Conservation (phyloP, 2,797 vertebrate genomes). For the Lepus townsendii region DNA sequence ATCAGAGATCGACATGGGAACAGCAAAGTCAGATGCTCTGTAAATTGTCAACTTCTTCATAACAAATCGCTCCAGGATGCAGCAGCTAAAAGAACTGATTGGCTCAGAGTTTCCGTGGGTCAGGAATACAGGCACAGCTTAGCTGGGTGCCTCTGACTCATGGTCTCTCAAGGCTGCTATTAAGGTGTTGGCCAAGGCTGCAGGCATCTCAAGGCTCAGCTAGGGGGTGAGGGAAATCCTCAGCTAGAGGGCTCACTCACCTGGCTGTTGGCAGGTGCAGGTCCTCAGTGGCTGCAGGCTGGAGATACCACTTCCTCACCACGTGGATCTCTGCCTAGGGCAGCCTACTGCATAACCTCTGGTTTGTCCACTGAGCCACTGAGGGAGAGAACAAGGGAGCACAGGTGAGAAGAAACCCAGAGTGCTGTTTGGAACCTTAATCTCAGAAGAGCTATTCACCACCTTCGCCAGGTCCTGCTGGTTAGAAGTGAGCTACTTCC, state of each 20-base stretch:
- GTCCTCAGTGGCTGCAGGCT: neutral
- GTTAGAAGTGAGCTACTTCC: neutral
- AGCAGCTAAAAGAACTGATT: neutral
- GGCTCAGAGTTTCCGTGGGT: neutral
- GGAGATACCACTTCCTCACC: neutral
- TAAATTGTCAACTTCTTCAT: neutral
- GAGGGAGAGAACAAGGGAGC: neutral
- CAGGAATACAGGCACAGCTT: neutral
- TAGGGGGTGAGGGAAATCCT: no score
- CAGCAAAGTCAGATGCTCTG: neutral
- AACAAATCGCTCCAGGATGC: neutral
- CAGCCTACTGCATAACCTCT: neutral
- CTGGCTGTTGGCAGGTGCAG: neutral
- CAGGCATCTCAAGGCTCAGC: no score
- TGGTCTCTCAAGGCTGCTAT: neutral
- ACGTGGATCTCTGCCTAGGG: fast-evolving
- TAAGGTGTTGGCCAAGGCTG: neutral
- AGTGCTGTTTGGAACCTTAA: neutral
- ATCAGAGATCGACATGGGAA: neutral
- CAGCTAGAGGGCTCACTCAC: neutral
- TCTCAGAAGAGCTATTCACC: neutral
- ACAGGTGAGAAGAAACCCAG: neutral
- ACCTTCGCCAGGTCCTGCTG: neutral
- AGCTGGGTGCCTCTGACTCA: neutral
- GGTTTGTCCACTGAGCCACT: neutral